Evolutionary conservation across 2,113 vertebrate species (phyloP), one percentile per base, ranked within the genome.

Genomic region (Carlito syrichta): DNA sequence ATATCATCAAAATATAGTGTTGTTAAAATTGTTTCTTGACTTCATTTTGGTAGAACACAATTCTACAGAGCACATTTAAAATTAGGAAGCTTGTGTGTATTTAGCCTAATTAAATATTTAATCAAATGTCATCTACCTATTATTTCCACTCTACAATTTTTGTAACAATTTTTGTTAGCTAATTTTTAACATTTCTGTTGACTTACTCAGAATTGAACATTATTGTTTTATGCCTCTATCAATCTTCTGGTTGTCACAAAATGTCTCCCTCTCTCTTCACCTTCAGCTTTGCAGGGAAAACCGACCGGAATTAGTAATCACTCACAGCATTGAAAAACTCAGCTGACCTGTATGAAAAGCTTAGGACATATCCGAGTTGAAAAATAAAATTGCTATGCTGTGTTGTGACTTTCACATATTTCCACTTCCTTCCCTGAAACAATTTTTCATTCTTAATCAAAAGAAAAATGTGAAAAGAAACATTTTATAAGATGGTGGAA

Each of bases 31-130:
- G 4, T 93, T 86, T 86, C 74, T 30, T 3, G 13, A 74, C 66
- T 98, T 97, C 45, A 83, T 58, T 96, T 97, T 62, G 85, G 48
- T 96, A 30, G 20, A 91, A 48, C 19, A 60, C 25, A 30, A 68
- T 96, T 86, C 22, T 85, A 91, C 35, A 93, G 22, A 97, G 92
- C n/a, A 92, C 12, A 76, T 88, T 97, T 35, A 86, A 66, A 96
- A 97, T 98, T 96, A 94, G 94, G 73, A 52, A 81, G 32, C 4
- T 35, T 73, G 0, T 95, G 45, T 93, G 38, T 92, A 78, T 94
- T 97, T 97, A 95, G 50, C 5, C 56, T 97, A 96, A 98, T 97
- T 97, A 96, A 98, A 95, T 97, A 97, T 87, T 98, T 93, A 98
- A 97, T 96, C n/a, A 94, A 40, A 90, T 45, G 79, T 54, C 95